Conservation (phyloP, 30 jellyfish, hydroid and myxozoan species). For the Turritopsis rubra region DNA sequence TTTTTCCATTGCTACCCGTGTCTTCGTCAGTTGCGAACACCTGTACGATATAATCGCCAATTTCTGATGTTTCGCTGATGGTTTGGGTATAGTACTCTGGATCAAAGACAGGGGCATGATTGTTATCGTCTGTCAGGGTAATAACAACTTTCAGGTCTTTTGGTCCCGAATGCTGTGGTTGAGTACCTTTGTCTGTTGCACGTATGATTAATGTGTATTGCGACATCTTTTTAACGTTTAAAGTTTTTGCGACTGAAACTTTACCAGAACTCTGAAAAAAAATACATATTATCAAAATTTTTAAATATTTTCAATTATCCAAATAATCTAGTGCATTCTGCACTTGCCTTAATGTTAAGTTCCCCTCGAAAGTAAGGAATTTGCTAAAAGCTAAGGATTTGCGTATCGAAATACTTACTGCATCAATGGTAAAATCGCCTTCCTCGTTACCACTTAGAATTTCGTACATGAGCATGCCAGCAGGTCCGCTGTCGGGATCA, state of each 20-base stretch:
- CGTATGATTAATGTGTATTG: conserved; percentile 36
- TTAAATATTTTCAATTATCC: too few species aligned
- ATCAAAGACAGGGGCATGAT: conserved; percentile 8
- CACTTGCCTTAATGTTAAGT: neutral
- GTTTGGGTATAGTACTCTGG: neutral
- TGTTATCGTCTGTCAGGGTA: neutral
- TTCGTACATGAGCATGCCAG: conserved; percentile 42
- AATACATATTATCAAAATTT: too few species aligned
- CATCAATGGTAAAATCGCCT: conserved; percentile 36
- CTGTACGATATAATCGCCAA: neutral
- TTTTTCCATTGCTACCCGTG: conserved; percentile 4
- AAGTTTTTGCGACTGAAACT: conserved; percentile 17
- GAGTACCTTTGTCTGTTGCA: conserved; percentile 81
- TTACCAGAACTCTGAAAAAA: neutral
- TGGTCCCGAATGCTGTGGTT: neutral
- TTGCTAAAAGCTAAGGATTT: neutral
- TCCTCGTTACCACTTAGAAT: conserved; percentile 40
- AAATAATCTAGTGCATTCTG: too few species aligned
- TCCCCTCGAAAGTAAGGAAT: neutral
- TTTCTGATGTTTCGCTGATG: neutral
- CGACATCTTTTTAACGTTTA: conserved; percentile 49
- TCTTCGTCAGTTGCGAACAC: conserved; percentile 15
- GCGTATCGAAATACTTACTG: conserved; percentile 10
- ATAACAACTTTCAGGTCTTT: neutral
- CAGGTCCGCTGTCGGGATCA: conserved; percentile 54